Evolutionary conservation across 2,888 invertebrate species (phyloP).

Genomic region (Eupithecia inturbata): DNA sequence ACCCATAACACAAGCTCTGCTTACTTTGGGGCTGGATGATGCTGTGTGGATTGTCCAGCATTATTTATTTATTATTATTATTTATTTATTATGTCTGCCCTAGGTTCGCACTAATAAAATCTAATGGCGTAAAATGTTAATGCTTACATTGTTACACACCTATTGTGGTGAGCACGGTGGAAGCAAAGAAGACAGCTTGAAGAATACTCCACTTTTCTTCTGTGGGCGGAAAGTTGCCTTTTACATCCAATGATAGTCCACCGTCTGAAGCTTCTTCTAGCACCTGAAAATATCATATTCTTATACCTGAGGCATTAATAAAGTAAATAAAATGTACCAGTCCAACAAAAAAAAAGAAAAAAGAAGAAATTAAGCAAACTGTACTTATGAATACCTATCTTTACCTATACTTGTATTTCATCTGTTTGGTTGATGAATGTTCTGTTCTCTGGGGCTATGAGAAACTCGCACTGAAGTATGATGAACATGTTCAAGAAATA

Average conservation of each 20-base stretch:
- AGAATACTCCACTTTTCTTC: conserved; percentile 90
- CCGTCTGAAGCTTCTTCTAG: conserved; percentile 89
- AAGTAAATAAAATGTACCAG: no score
- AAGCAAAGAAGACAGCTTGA: conserved; percentile 94
- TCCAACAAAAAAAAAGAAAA: no score
- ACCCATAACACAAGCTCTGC: no score
- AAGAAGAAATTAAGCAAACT: no score
- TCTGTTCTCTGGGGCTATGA: background rate
- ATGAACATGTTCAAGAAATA: background rate
- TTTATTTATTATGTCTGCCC: no score
- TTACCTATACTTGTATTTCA: no score
- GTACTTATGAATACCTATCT: no score
- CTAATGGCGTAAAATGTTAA: conserved; percentile 46
- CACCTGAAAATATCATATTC: conserved; percentile 62
- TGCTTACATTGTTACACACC: conserved; percentile 87
- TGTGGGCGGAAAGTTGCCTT: conserved; percentile 81
- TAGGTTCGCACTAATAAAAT: background rate
- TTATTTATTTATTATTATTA: no score
- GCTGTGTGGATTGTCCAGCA: no score
- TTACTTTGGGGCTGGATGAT: background rate
- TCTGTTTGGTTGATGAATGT: background rate
- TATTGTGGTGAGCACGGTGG: conserved; percentile 95
- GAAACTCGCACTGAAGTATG: background rate
- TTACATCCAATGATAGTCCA: conserved; percentile 85
- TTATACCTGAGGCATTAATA: background rate